Base-by-base conservation (phyloP, 2,797 vertebrate species). In the Varecia variegata region DNA sequence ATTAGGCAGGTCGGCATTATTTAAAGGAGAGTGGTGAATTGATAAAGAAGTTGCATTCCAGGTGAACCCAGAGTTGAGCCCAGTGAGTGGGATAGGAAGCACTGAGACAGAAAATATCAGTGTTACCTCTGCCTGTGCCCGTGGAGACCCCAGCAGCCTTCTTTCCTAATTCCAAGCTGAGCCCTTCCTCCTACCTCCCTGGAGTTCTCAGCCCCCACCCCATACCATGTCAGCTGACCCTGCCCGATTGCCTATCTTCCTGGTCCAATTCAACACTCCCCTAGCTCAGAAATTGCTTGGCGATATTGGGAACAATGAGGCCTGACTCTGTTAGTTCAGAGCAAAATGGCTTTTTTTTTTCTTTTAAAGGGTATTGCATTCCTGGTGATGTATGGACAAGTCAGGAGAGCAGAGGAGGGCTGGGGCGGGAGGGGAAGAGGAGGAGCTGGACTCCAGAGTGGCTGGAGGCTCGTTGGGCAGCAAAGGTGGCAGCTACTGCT, bases 221-320 rank as follows among this genome's bases (percentile, higher is more conserved):
- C 58, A 47, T 30, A 56, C 65, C 3, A 0, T 1, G 2, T 35
- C 81, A 94, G 90, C 79, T 54, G 35, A 96, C 43, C 80, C 60
- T 74, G 95, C 47, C 88, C 43, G 35, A 85, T 90, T 43, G 84
- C 45, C 83, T 54, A n/a, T 95, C 84, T 95, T 95, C 54, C n/a
- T 50, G n/a, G 89, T 89, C 67, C 85, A 77, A 32, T 92, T 88
- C 97, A 93, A 50, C 93, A 82, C 68, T 97, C 43, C 27, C 67
- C 95, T 93, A 86, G 90, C 93, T 93, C 43, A 38, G 95, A 97
- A 96, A 96, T 96, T 76, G 77, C 97, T 60, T 67, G 47, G 96
- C 13, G 32, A 88, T 96, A 96, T 96, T 93, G 65, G 94, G 82
- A 84, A 97, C 95, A 96, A 96, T 30, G 94, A 97, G 92, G 92